A percentile compares a stretch with the other conserved stretches of the same genome.
phyloP scores from a whole-genome alignment of 2,113 vertebrate species.

The Odontophorus gujanensis region DNA sequence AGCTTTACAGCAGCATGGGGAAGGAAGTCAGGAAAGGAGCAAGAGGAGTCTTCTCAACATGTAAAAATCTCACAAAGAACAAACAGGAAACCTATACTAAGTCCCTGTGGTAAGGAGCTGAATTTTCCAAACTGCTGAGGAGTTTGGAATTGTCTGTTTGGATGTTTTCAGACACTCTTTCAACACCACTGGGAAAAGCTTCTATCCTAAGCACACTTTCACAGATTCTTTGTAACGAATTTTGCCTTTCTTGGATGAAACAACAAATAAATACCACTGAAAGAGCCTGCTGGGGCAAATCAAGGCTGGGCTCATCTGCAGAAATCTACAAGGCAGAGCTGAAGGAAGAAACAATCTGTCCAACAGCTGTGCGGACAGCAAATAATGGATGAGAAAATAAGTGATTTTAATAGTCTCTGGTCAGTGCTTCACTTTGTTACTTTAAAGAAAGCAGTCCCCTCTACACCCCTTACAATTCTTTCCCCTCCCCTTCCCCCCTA shows the following conservation, averaged over 20 bases:
- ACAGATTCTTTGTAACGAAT: background rate
- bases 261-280: background rate
- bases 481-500: background rate
- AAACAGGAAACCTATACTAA: background rate
- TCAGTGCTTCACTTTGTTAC: background rate
- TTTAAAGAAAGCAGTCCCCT: background rate
- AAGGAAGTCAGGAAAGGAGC: background rate
- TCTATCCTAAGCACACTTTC: background rate
- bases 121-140: background rate
- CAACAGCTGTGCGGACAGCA: background rate
- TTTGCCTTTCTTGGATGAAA: slow-evolving; percentile 3
- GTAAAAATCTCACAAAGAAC: background rate
- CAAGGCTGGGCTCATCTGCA: background rate
- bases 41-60: background rate
- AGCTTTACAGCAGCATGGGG: background rate
- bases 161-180: background rate
- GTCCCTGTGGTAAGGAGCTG: background rate
- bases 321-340: background rate
- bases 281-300: background rate
- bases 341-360: background rate
- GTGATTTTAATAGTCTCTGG: background rate
- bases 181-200: background rate
- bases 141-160: background rate
- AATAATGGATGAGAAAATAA: background rate
- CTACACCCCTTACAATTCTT: background rate